Base-by-base conservation (phyloP, 2,113 vertebrate genomes). In the Eublepharis macularius region DNA sequence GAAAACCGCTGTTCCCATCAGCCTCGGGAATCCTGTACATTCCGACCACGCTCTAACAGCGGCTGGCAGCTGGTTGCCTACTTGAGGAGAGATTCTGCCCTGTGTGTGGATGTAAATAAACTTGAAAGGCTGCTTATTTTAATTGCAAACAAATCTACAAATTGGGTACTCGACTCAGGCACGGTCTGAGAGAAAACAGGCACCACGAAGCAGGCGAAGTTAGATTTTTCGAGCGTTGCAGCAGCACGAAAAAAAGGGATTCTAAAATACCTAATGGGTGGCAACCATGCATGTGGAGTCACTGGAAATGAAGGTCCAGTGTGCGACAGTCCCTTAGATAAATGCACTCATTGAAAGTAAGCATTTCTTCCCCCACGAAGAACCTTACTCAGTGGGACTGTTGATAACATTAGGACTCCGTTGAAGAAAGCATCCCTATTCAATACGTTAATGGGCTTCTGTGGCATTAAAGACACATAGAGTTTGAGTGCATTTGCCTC, bases 401-500 rank as follows among this genome's bases (percentile, higher is more conserved):
- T 36, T 47, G 54, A 77, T 39, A 57, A 86, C 81, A 69, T 74
- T 76, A 82, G 91, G 39, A 36, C 78, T 17, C 60, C 76, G 77
- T 54, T 45, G 69, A 83, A 73, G 83, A 88, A 91, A 90, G 3
- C 2, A 89, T 43, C 86, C 79, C 72, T 49, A 14, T 51, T 60
- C 54, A 76, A 82, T 65, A 91, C 90, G 84, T 86, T 87, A 88
- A 39, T 81, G 66, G 68, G 51, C 26, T 85, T 60, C 65, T 32
- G 47, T 51, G 9, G 73, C 84, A 75, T 60, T 81, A 90, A 87
- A 92, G 81, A 86, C 0, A 1, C 82, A 76, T 0, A 88, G 84
- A 75, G 43, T 88, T 82, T 88, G 75, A 84, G 91, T 93, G 88
- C 93, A 92, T 93, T 85, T 63, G 88, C 86, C 86, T 91, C 88